Evolutionary conservation across 2,888 invertebrate species (phyloP).

Genomic region (Marronus borbonicus): DNA sequence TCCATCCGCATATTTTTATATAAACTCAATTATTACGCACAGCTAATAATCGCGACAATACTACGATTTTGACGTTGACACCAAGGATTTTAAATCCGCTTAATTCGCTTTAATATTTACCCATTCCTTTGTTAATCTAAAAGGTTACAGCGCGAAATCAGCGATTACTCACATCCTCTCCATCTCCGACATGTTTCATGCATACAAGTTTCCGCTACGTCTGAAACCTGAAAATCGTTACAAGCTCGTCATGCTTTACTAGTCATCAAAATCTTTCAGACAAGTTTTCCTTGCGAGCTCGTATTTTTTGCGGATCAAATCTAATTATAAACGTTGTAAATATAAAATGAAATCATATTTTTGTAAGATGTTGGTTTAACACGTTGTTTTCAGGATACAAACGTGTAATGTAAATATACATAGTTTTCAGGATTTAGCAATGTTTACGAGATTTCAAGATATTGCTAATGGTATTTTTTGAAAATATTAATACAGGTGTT

Average conservation of each 20-base stretch:
- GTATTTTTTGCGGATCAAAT: neutral
- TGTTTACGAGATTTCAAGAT: neutral
- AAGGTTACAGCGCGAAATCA: neutral
- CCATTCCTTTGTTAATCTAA: too few relatives aligned
- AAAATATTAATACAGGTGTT: constrained; percentile 1
- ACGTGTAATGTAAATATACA: neutral
- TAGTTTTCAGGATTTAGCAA: neutral
- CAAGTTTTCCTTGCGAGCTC: neutral
- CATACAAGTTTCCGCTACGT: too few relatives aligned
- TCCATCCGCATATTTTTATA: neutral
- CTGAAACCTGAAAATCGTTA: neutral
- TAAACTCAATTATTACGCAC: neutral
- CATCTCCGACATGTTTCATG: neutral
- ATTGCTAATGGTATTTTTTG: neutral
- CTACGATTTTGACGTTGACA: neutral
- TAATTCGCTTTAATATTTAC: too few relatives aligned
- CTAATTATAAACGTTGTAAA: constrained; percentile 5
- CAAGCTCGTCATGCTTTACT: neutral
- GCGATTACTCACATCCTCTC: neutral
- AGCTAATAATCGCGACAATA: neutral
- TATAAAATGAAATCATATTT: neutral
- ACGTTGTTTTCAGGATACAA: neutral
- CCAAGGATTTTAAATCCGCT: too few relatives aligned
- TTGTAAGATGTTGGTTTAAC: neutral
- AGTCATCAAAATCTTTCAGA: neutral